phyloP scores from a whole-genome alignment of 2,888 invertebrate genomes.

The Cryptus viduatorius region DNA sequence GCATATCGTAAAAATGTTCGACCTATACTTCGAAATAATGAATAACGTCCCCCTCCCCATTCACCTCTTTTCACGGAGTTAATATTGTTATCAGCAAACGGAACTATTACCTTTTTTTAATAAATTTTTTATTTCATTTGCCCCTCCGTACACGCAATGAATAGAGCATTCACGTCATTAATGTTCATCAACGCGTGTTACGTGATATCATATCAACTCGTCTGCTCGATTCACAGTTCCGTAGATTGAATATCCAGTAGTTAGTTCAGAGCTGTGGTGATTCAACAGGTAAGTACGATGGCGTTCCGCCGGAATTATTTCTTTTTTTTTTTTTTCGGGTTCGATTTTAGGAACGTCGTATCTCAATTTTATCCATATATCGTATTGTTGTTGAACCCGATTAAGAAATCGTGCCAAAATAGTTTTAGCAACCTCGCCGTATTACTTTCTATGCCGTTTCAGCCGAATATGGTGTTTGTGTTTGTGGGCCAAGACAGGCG shows the following conservation, averaged over 20 bases:
- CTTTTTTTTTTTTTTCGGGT: neutral
- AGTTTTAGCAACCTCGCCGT: slow-evolving; percentile 35
- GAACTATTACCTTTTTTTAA: too few species aligned
- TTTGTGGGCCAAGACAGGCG: slow-evolving; percentile 61
- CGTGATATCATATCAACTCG: neutral
- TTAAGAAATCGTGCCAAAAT: slow-evolving; percentile 51
- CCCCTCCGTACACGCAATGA: neutral
- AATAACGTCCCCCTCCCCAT: too few species aligned
- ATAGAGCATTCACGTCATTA: neutral
- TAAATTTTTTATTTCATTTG: too few species aligned
- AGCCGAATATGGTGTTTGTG: slow-evolving; percentile 60
- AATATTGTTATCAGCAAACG: too few species aligned
- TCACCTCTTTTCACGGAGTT: too few species aligned
- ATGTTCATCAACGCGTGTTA: neutral
- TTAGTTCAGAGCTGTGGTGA: neutral
- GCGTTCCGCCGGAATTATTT: neutral
- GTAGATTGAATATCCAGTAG: neutral
- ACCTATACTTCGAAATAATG: too few species aligned
- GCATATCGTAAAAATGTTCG: too few species aligned
- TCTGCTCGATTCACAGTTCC: neutral
- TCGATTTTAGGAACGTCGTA: neutral
- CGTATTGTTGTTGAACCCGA: slow-evolving; percentile 1
- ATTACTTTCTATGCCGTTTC: slow-evolving; percentile 41
- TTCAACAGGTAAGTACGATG: neutral
- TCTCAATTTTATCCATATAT: neutral